A percentile compares a stretch with the other conserved stretches of the same genome.
phyloP scores from a whole-genome alignment of 1,140 invertebrate genomes.

The Lordiphosa mommai region DNA sequence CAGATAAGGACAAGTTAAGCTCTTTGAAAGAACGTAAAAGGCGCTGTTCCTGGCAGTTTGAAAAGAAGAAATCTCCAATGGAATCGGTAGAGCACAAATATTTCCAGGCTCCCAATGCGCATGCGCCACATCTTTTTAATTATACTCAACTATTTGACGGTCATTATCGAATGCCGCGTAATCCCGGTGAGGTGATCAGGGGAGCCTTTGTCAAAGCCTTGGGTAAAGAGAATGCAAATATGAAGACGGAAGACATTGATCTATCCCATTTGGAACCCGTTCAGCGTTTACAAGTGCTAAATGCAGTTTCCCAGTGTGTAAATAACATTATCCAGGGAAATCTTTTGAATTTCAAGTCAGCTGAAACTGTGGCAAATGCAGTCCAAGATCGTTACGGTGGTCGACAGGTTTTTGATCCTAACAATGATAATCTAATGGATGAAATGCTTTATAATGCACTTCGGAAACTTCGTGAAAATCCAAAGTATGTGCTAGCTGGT shows the following conservation, averaged over 20 bases:
- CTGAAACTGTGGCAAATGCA: no score
- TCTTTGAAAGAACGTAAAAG: no score
- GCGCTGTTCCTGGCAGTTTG: no score
- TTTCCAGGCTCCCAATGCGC: not conserved
- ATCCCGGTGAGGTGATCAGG: not conserved
- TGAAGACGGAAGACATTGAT: no score
- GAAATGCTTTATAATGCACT: constrained; percentile 18
- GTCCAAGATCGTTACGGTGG: not conserved
- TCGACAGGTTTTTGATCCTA: not conserved
- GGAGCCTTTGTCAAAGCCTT: not conserved
- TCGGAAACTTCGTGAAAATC: not conserved
- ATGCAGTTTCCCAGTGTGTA: constrained; percentile 9
- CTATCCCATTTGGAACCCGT: not conserved
- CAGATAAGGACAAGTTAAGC: no score
- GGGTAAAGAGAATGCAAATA: not conserved
- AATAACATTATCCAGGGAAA: constrained; percentile 12
- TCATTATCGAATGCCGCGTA: not conserved
- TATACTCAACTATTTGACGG: not conserved
- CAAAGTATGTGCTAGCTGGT: constrained; percentile 9
- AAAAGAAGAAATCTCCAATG: not conserved
- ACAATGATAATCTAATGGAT: constrained; percentile 18
- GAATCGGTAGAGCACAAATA: not conserved
- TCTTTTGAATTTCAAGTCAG: not conserved
- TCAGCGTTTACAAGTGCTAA: not conserved
- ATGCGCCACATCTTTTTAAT: not conserved